phyloP scores from a whole-genome alignment of 2,888 invertebrate species.

The Drosophila ezoana region DNA sequence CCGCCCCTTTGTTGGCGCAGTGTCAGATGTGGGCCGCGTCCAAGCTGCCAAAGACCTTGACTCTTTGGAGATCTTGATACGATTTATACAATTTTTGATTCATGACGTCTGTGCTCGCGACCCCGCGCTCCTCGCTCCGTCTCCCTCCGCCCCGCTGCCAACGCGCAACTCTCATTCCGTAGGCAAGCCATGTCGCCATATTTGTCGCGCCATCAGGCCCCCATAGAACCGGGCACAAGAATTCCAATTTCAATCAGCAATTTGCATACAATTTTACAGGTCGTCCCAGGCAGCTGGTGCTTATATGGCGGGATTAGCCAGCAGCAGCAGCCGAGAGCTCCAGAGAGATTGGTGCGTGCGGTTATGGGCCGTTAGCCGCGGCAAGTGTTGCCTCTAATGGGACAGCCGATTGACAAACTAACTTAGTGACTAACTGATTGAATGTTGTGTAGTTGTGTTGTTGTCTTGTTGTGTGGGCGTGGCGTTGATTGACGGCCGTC shows the following conservation, averaged over 20 bases:
- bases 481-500: conserved; percentile 60
- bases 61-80: conserved; percentile 71
- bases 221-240: conserved; percentile 39
- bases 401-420: conserved; percentile 74
- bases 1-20: neutral
- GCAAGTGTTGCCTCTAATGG: conserved; percentile 73
- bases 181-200: conserved; percentile 73
- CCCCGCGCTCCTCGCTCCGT: neutral
- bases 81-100: conserved; percentile 77
- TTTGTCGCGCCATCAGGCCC: conserved; percentile 52
- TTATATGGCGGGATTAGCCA: conserved; percentile 68
- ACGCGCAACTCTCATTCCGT: conserved; percentile 55
- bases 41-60: conserved; percentile 67
- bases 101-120: conserved; percentile 50
- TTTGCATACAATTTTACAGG: conserved; percentile 72
- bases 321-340: conserved; percentile 15
- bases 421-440: conserved; percentile 51
- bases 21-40: conserved; percentile 55
- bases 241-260: conserved; percentile 71
- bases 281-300: conserved; percentile 58
- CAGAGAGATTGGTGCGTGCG: neutral
- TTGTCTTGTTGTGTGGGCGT: conserved; percentile 22
- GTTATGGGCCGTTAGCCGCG: conserved; percentile 46
- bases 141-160: neutral
- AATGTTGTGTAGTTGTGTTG: conserved; percentile 7